phyloP scores from a whole-genome alignment of 2,888 invertebrate species.

The Boloria selene region DNA sequence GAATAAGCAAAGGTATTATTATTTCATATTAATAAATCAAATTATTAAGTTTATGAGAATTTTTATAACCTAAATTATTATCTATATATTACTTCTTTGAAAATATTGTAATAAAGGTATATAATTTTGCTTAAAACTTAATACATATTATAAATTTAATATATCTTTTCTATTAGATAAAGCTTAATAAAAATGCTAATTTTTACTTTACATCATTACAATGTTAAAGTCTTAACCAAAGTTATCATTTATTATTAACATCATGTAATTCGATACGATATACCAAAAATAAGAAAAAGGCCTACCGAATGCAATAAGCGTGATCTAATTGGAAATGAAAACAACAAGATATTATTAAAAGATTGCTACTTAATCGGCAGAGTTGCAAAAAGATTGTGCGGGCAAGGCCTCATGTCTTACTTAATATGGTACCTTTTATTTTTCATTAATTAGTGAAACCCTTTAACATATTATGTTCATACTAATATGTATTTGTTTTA shows the following conservation, averaged over 20 bases:
- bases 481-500: not conserved
- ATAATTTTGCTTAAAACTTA: too few species aligned
- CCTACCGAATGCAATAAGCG: not conserved
- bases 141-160: too few species aligned
- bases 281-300: not conserved
- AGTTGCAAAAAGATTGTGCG: not conserved
- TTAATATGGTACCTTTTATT: not conserved
- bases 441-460: not conserved
- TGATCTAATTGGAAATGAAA: slow-evolving; percentile 8
- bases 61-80: too few species aligned
- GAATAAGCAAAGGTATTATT: too few species aligned
- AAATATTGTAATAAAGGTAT: too few species aligned
- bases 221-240: not conserved
- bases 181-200: too few species aligned
- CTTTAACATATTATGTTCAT: not conserved
- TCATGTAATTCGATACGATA: slow-evolving; percentile 8
- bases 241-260: not conserved
- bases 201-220: not conserved
- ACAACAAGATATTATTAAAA: not conserved
- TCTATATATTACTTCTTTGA: too few species aligned
- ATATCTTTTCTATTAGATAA: too few species aligned
- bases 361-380: slow-evolving; percentile 16
- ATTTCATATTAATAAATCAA: too few species aligned
- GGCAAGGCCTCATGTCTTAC: slow-evolving; percentile 41
- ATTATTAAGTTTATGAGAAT: too few species aligned